A percentile compares a stretch with the other conserved stretches of the same genome.
Evolutionary conservation across 2,888 invertebrate genomes (phyloP).

Genomic region (Aphrophora alni): DNA sequence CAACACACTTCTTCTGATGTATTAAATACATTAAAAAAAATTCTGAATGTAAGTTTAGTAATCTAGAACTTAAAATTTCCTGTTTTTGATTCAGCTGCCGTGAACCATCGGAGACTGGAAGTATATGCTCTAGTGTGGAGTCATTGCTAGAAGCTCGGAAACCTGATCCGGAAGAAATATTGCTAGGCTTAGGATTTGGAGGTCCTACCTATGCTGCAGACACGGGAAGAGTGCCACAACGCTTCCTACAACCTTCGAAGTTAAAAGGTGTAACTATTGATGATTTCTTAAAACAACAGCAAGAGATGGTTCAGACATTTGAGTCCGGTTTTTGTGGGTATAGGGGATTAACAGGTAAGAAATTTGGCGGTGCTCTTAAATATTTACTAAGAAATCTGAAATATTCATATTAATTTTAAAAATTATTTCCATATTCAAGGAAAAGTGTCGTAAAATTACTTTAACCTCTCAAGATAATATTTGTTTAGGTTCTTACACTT

Average conservation of each 20-base stretch:
- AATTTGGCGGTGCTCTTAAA: background rate
- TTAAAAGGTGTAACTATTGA: conserved; percentile 78
- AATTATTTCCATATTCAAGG: too few species aligned
- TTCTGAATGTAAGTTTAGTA: too few species aligned
- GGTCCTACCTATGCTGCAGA: conserved; percentile 45
- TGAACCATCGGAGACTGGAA: conserved; percentile 51
- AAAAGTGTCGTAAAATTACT: too few species aligned
- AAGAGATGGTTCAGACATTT: conserved; percentile 73
- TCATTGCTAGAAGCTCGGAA: conserved; percentile 82
- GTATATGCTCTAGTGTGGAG: conserved; percentile 66
- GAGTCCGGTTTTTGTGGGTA: conserved; percentile 79
- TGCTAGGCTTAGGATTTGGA: conserved; percentile 72
- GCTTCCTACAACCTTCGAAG: conserved; percentile 83
- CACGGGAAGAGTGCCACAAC: conserved; percentile 80
- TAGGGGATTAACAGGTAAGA: conserved; percentile 73
- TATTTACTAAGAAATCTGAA: too few species aligned
- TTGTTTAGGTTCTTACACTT: too few species aligned
- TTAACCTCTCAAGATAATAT: too few species aligned
- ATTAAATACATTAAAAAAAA: too few species aligned
- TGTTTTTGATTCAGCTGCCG: too few species aligned
- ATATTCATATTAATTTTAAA: too few species aligned
- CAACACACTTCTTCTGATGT: too few species aligned
- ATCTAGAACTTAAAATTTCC: too few species aligned
- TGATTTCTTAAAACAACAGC: conserved; percentile 76
- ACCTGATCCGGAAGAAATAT: conserved; percentile 88